phyloP scores from a whole-genome alignment of 1,140 invertebrate genomes.

The Carcinoscorpius rotundicauda region DNA sequence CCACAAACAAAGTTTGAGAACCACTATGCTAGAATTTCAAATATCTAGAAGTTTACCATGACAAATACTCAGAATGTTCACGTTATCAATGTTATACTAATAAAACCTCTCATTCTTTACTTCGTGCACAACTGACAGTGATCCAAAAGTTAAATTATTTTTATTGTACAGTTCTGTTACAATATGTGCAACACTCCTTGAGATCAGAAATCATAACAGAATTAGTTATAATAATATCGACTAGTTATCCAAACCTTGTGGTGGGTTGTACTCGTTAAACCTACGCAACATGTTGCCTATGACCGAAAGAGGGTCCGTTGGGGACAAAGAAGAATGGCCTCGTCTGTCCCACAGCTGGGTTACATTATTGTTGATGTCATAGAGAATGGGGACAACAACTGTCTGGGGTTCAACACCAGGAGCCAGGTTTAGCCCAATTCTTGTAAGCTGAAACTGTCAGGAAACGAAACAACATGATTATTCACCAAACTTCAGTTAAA shows the following conservation, averaged over 20 bases:
- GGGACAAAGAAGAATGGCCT: conserved; percentile 31
- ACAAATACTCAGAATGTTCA: too few relatives aligned
- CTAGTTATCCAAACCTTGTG: conserved; percentile 33
- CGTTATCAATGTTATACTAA: not conserved
- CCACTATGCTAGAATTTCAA: too few relatives aligned
- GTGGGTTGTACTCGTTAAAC: conserved; percentile 52
- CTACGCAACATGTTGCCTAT: conserved; percentile 53
- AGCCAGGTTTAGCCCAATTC: conserved; percentile 49
- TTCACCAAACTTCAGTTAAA: not conserved
- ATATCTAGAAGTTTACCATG: too few relatives aligned
- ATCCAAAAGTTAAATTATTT: conserved; percentile 1
- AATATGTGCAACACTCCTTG: not conserved
- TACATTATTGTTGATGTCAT: conserved; percentile 70
- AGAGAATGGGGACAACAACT: conserved; percentile 72
- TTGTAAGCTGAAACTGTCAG: conserved; percentile 66
- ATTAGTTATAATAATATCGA: not conserved
- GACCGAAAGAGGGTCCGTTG: conserved; percentile 36
- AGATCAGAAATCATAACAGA: not conserved
- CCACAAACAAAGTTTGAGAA: too few relatives aligned
- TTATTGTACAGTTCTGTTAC: conserved; percentile 8
- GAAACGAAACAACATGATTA: conserved; percentile 12
- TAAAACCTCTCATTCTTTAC: not conserved
- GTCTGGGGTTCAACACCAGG: conserved; percentile 55
- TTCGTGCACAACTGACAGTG: not conserved
- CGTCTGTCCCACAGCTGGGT: conserved; percentile 61